phyloP scores from a whole-genome alignment of 2,797 vertebrate species.

The Chelon labrosus region DNA sequence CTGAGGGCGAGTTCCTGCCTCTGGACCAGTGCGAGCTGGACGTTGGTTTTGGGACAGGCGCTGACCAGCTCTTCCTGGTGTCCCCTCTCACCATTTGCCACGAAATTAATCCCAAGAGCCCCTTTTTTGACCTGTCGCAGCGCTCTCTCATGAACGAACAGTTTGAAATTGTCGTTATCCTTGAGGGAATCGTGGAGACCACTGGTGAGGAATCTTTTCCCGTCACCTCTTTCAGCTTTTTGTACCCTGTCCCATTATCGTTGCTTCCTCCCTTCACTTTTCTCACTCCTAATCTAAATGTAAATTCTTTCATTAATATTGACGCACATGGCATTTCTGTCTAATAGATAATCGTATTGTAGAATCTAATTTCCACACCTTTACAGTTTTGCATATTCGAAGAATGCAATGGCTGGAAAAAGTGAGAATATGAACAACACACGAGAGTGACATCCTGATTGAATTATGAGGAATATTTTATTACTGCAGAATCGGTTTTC shows the following conservation, averaged over 20 bases:
- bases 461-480: conserved; percentile 74
- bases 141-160: conserved; percentile 90
- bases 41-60: conserved; percentile 92
- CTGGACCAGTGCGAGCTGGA: conserved; percentile 93
- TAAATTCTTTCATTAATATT: conserved; percentile 49
- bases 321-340: conserved; percentile 24
- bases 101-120: conserved; percentile 92
- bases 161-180: conserved; percentile 94
- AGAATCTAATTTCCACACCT: conserved; percentile 44
- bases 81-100: conserved; percentile 94
- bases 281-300: conserved; percentile 52
- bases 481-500: conserved; percentile 70
- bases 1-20: conserved; percentile 92
- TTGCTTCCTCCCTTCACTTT: conserved; percentile 4
- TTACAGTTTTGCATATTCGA: conserved; percentile 32
- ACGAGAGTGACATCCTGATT: conserved; percentile 51
- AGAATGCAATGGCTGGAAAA: conserved; percentile 9
- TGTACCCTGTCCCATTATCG: neutral
- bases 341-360: conserved; percentile 29
- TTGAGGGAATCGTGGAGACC: conserved; percentile 94
- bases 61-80: conserved; percentile 93
- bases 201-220: conserved; percentile 82
- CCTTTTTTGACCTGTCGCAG: conserved; percentile 92
- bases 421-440: conserved; percentile 38
- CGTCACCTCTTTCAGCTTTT: neutral